Base-by-base conservation (phyloP, 2,888 invertebrate genomes). In the Drosophila lutescens region DNA sequence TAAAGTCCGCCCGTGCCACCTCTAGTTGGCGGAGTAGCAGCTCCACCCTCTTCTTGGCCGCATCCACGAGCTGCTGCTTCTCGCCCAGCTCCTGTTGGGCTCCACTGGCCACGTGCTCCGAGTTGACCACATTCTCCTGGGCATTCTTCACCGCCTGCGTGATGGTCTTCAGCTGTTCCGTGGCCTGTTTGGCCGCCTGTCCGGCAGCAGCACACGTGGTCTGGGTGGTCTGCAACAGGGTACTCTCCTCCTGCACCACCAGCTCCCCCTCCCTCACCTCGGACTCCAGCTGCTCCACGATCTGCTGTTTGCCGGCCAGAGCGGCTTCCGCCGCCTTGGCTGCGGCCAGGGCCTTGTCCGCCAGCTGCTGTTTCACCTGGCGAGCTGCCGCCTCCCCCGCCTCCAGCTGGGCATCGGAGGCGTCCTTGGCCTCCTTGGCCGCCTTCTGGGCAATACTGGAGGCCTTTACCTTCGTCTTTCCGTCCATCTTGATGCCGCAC, bases 301-400 rank as follows among this genome's bases (percentile, higher is more conserved):
- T 93, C 20, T 94, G 94, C 83, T 95, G 94, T 76, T 95, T 95
- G 0, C 95, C 95, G 2, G 94, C 94, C 0, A 95, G 90, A 0
- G 95, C 95, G 0, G 95, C 95, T 85, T 95, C 95, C 0, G 95
- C 95, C 0, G 95, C 95, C 88, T 95, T 94, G 0, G 96, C 95
- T 0, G 96, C 95, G 89, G 95, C 94, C 23, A 94, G 89, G 0
- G 95, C 95, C 83, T 95, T 95, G 74, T 95, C 95, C 0, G 95
- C 95, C 61, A 96, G 89, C 91, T 95, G 95, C 0, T 94, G 93
- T 91, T 95, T 95, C 0, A 94, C 94, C 93, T 95, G 95, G 12
- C 95, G 95, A 0, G 95, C 94, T 84, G 94, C 94, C 78, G 95
- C 95, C 1, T 95, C 95, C 20, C 95, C 95, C 34, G 95, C 94